These are phyloP conservation scores for Leptinotarsa defecta DNA, from an alignment of 1,140 invertebrate species.

Conservation along the genomic window DNA sequence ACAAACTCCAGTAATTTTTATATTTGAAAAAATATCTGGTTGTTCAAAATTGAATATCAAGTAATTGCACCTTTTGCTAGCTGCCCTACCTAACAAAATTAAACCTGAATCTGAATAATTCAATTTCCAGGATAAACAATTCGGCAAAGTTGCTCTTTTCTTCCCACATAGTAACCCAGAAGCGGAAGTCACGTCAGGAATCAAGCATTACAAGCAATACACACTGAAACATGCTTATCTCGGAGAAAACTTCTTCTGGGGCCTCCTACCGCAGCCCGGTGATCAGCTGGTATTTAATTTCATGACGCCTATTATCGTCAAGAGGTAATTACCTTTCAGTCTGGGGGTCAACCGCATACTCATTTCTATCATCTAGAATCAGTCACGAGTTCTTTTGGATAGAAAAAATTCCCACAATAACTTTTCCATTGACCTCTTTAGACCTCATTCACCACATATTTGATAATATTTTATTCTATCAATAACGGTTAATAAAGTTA, in stretches of 20 bases:
- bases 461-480: too few species aligned
- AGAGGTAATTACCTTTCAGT: constrained; percentile 64
- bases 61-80: too few species aligned
- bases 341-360: neutral
- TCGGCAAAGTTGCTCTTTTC: constrained; percentile 84
- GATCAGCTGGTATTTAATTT: constrained; percentile 86
- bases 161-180: constrained; percentile 82
- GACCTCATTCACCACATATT: too few species aligned
- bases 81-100: too few species aligned
- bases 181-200: constrained; percentile 73
- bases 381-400: too few species aligned
- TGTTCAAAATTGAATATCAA: too few species aligned
- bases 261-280: constrained; percentile 80
- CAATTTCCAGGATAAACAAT: constrained; percentile 84
- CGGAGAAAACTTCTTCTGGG: constrained; percentile 93
- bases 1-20: too few species aligned
- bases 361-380: too few species aligned
- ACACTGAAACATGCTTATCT: constrained; percentile 81
- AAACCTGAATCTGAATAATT: neutral
- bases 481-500: too few species aligned
- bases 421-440: too few species aligned
- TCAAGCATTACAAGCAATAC: constrained; percentile 85
- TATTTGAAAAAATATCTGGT: too few species aligned
- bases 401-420: too few species aligned
- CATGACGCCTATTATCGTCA: constrained; percentile 72